Evolutionary conservation across 2,888 invertebrate species (phyloP), one percentile per base, ranked within the genome.

Genomic region (Steinernema hermaphroditum): DNA sequence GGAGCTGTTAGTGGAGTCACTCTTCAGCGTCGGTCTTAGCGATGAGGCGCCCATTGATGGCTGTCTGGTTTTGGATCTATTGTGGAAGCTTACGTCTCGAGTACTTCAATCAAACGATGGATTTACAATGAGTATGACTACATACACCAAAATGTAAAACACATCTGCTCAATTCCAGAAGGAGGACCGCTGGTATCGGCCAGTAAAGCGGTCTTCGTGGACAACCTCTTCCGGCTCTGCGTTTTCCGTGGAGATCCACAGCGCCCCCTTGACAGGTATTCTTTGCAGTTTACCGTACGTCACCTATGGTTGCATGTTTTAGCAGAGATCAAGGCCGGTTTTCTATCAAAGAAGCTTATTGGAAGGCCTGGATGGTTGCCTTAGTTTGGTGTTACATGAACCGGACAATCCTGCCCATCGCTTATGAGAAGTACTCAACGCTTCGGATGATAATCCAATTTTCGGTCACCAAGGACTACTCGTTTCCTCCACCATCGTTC

Each of bases 351-450:
- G 54, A 54, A 2, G 27, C 19, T 22, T 54, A 54, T 27, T 54
- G 54, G 54, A 54, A 27, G 27, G 54, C 54, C 4, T 54, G 54
- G 54, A 14, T 54, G 2, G 27, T 54, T 24, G 19, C 27, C 22
- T 2, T 54, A 2, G 54, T 54, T 14, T 54, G 54, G 54, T 24
- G 54, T 22, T 54, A 22, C 54, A 54, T 54, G 54, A 54, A 54
- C 27, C 19, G 27, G 54, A 27, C 27, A 6, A 27, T 54, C 27
- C 22, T 54, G 2, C 54, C 54, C 4, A 22, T 6, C 2, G 54
- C 54, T 22, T 54, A 54, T 27, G 54, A 54, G 24, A 19, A 27
- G 27, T 54, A 22, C 54, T 22, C 54, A 2, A 54, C 22, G 19
- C 54, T 54, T 4, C 16, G 22, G 27, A 16, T 54, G 54, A 22